Percentiles rank a stretch among this genome's conserved stretches.
Conservation (phyloP, 2,797 vertebrate genomes). For the Lerista edwardsae region DNA sequence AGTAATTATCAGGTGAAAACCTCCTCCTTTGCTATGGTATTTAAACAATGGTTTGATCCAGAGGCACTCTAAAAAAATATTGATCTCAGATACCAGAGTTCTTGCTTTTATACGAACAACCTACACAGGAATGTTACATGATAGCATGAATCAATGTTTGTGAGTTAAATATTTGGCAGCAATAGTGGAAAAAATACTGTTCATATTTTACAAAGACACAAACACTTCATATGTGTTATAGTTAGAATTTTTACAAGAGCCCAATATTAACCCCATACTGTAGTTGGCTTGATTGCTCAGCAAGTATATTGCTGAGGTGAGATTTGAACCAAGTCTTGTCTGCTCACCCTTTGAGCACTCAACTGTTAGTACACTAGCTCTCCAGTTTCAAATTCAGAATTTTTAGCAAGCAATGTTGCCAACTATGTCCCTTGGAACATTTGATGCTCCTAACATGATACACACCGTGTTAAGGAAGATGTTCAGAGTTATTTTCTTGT, state of each 20-base stretch:
- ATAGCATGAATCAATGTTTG: neutral
- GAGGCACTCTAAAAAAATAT: neutral
- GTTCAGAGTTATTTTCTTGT: neutral
- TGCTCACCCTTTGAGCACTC: too few species aligned
- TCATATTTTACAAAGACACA: neutral
- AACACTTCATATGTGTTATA: neutral
- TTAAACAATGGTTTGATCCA: neutral
- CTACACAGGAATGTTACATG: neutral
- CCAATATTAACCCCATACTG: too few species aligned
- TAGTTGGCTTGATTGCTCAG: neutral
- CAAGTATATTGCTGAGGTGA: neutral
- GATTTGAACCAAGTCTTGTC: neutral
- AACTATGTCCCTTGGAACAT: neutral
- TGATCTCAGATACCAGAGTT: neutral
- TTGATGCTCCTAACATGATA: too few species aligned
- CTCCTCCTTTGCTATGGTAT: neutral
- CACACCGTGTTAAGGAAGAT: neutral
- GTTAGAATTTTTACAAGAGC: neutral
- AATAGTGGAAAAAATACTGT: neutral
- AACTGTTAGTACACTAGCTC: neutral
- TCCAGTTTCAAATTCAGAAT: neutral
- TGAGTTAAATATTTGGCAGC: neutral
- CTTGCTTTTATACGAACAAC: neutral
- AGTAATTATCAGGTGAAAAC: conserved; percentile 1
- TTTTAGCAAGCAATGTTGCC: neutral